A percentile compares a stretch with the other conserved stretches of the same genome.
These are phyloP conservation scores for Epirrita christyi DNA, from an alignment of 2,888 invertebrate genomes.

Conservation along the genomic window DNA sequence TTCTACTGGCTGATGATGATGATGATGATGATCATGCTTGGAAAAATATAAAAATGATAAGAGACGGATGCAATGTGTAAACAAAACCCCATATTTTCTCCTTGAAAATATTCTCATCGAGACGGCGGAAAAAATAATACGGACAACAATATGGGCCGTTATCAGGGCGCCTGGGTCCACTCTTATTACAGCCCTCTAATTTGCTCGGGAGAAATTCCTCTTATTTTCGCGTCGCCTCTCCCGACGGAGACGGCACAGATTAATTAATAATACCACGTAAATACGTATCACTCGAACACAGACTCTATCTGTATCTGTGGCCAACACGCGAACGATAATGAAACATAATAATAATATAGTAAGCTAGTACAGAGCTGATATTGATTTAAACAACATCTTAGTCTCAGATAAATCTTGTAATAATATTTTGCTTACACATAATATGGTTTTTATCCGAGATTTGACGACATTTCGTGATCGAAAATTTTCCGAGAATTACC, in stretches of 20 bases:
- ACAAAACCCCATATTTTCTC: constrained; percentile 26
- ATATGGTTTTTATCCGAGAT: no score
- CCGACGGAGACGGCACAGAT: constrained; percentile 38
- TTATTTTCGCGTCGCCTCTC: constrained; percentile 60
- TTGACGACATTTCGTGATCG: no score
- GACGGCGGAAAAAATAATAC: constrained; percentile 69
- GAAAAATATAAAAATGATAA: no score
- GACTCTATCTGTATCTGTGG: no score
- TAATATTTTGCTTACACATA: no score
- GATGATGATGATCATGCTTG: background rate
- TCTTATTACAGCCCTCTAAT: constrained; percentile 77
- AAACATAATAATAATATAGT: no score
- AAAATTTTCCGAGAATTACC: no score
- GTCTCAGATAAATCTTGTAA: no score
- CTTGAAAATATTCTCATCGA: constrained; percentile 49
- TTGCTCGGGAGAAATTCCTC: constrained; percentile 68
- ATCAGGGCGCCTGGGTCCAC: constrained; percentile 71
- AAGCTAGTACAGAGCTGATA: no score
- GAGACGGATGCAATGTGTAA: background rate
- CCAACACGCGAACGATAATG: no score
- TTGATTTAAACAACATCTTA: no score
- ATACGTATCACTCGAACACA: no score
- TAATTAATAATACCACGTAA: background rate
- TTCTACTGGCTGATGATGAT: background rate
- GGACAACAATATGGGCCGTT: constrained; percentile 70